phyloP scores from a whole-genome alignment of 2,888 invertebrate species.

The Acanthosepion pharaonis region DNA sequence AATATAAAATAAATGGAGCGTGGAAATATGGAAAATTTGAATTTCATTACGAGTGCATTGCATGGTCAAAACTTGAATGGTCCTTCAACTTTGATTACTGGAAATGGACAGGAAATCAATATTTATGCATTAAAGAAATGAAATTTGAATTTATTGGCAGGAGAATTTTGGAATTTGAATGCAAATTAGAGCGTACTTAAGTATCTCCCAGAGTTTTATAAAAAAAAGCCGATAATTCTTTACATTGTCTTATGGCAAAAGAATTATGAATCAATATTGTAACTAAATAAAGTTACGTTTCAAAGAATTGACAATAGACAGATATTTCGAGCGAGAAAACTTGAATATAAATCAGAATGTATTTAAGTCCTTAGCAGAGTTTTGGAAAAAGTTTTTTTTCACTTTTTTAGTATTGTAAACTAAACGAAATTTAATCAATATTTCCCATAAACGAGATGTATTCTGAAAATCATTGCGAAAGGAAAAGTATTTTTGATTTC shows the following conservation, averaged over 20 bases:
- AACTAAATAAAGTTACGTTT: neutral
- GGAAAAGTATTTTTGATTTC: neutral
- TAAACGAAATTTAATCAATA: neutral
- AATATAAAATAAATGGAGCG: no score
- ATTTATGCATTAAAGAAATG: neutral
- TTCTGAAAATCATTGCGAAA: neutral
- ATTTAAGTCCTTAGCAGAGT: neutral
- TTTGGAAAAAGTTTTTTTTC: neutral
- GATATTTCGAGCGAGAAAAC: neutral
- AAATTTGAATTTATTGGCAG: neutral
- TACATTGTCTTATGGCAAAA: neutral
- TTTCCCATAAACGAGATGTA: neutral
- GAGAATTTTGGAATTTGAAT: neutral
- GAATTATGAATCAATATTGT: neutral
- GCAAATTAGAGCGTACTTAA: neutral
- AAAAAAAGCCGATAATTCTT: neutral
- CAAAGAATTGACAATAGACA: neutral
- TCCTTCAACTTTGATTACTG: neutral
- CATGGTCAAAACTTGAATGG: neutral
- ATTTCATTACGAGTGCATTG: neutral
- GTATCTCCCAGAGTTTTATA: neutral
- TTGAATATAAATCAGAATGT: no score
- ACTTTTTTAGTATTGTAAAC: neutral
- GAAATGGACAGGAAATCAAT: neutral
- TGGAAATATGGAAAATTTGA: no score